Evolutionary conservation across 1,140 invertebrate genomes (phyloP), one percentile per base, ranked within the genome.

Genomic region (Hesperophylax magnus): DNA sequence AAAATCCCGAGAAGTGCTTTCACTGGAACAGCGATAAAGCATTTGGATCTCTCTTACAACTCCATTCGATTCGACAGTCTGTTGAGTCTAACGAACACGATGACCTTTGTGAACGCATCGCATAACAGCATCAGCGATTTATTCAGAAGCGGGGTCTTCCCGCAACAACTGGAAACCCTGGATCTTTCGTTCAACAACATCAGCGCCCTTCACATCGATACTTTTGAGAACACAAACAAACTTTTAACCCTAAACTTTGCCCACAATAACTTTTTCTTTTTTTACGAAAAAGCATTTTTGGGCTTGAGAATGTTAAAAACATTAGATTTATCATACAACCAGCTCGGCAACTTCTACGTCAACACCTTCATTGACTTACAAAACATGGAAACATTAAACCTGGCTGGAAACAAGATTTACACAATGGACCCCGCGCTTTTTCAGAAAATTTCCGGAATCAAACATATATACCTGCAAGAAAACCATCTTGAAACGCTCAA

Each of bases 181-280:
- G 60, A 61, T 14, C 24, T 61, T 9, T 61, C 60, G 4, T 61
- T 24, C n/a, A 61, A 61, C 22, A 61, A 61, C 60, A 61, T 61
- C 8, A 20, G 20, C 5, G 14, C 11, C 15, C 3, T 61, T 61
- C 60, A 61, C 60, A 24, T 61, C 4, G 60, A 61, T 14, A 61
- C 60, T 20, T 61, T 61, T 22, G 20, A 20, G 60, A 15, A 24
- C 0, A 24, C 60, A 20, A 27, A 11, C 11, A 61, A 61, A 9
- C 20, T 61, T 0, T 24, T 15, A 61, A 27, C 1, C 4, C 15
- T 61, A 22, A 61, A 24, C 9, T 24, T 61, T 3, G 20, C 60
- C 3, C 60, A 61, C 60, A 61, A 61, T 24, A 3, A 22, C 2
- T n/a, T 61, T 3, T 8, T 22, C 14, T 61, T 22, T 22, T 22